phyloP scores from a whole-genome alignment of 2,888 invertebrate species.

The Endotricha flammealis region DNA sequence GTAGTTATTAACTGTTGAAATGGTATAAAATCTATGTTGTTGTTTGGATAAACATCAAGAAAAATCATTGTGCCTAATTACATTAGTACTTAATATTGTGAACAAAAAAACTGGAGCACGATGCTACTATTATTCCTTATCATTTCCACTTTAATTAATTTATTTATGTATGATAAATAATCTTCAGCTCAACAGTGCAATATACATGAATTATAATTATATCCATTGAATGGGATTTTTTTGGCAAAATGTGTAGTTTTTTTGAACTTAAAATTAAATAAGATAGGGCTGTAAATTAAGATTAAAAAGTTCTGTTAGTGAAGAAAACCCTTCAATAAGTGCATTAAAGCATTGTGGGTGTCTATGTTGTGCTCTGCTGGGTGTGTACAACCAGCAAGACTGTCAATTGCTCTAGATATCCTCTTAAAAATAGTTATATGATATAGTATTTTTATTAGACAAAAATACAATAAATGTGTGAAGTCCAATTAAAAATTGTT shows the following conservation, averaged over 20 bases:
- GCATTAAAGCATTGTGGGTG: constrained; percentile 47
- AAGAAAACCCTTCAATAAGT: constrained; percentile 32
- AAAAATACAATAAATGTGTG: constrained; percentile 79
- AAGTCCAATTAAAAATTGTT: constrained; percentile 55
- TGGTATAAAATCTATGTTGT: constrained; percentile 22
- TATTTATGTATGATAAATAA: constrained; percentile 14
- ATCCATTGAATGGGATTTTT: constrained; percentile 60
- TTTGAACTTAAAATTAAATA: constrained; percentile 40
- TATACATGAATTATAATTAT: constrained; percentile 47
- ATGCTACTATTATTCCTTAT: constrained; percentile 9
- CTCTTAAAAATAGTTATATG: constrained; percentile 67
- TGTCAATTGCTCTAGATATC: constrained; percentile 77
- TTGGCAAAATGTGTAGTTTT: constrained; percentile 44
- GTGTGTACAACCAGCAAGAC: constrained; percentile 71
- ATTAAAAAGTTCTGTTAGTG: constrained; percentile 48
- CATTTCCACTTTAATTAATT: constrained; percentile 15
- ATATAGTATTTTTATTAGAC: constrained; percentile 78
- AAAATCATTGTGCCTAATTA: constrained; percentile 3
- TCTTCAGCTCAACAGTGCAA: constrained; percentile 59
- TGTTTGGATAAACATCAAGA: background rate
- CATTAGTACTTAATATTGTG: constrained; percentile 3
- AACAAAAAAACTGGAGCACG: constrained; percentile 9
- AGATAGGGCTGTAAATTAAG: constrained; percentile 67
- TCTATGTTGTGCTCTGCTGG: constrained; percentile 54
- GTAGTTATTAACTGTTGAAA: background rate